phyloP scores from a whole-genome alignment of 2,797 vertebrate genomes.

The Melanotaenia boesemani region DNA sequence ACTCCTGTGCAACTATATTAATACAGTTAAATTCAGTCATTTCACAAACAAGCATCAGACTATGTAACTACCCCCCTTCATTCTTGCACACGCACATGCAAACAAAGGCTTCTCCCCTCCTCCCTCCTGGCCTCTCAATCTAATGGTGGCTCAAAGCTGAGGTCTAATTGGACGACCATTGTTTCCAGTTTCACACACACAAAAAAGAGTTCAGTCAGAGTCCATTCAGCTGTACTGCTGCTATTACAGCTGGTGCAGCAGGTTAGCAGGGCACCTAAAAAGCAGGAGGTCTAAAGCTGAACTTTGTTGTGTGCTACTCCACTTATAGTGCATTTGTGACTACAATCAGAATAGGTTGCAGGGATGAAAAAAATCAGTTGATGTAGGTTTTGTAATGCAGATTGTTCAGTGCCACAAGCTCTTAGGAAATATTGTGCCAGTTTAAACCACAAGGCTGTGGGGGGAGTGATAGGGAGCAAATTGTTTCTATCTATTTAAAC shows the following conservation, averaged over 20 bases:
- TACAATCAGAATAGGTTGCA: not conserved
- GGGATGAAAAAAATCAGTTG: not conserved
- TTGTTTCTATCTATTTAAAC: not conserved
- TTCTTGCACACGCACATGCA: conserved; percentile 36
- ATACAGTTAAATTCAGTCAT: conserved; percentile 3
- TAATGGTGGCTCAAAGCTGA: conserved; percentile 38
- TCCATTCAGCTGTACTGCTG: conserved; percentile 45
- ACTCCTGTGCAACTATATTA: not conserved
- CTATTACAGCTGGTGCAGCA: conserved; percentile 31
- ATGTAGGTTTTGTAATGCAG: not conserved
- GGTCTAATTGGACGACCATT: conserved; percentile 64
- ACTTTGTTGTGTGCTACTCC: not conserved
- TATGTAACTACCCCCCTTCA: conserved; percentile 26
- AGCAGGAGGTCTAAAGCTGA: not conserved
- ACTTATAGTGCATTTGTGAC: not conserved
- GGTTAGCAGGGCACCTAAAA: conserved; percentile 27
- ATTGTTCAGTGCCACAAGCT: not conserved
- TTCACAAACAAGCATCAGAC: conserved; percentile 34
- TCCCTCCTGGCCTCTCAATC: conserved; percentile 28
- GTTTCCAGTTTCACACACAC: conserved; percentile 60
- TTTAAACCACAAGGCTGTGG: not conserved
- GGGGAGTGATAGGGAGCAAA: not conserved
- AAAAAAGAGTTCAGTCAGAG: conserved; percentile 49
- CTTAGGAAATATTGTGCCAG: not conserved
- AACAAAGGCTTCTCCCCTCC: conserved; percentile 44